A percentile compares a stretch with the other conserved stretches of the same genome.
Conservation (phyloP, 2,113 vertebrate genomes). For the Dunckerocampus dactyliophorus region DNA sequence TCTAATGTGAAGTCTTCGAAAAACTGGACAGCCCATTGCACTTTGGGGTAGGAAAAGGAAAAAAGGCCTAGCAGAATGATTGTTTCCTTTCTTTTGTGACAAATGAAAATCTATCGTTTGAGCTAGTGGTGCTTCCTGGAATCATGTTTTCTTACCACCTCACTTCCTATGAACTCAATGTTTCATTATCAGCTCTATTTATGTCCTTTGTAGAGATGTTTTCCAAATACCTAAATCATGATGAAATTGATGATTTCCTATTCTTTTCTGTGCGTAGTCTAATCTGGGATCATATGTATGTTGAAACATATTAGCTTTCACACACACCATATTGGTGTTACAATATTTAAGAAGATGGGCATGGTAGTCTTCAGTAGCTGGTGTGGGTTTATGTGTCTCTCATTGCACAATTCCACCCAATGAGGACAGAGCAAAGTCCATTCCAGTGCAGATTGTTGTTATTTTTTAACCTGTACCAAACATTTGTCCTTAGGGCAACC, state of each 20-base stretch:
- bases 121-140: neutral
- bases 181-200: constrained; percentile 19
- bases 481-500: constrained; percentile 24
- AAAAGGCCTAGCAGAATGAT: constrained; percentile 10
- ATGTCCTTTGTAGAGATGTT: constrained; percentile 35
- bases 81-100: neutral
- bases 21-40: constrained; percentile 14
- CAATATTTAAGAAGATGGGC: constrained; percentile 59
- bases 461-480: constrained; percentile 45
- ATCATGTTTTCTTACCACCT: neutral
- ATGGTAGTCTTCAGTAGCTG: constrained; percentile 23
- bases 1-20: constrained; percentile 26
- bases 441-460: constrained; percentile 29
- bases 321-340: constrained; percentile 75
- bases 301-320: constrained; percentile 23
- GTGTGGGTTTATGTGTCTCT: constrained; percentile 36
- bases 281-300: constrained; percentile 5
- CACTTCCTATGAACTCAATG: neutral
- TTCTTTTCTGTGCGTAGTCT: constrained; percentile 24
- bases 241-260: constrained; percentile 18
- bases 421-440: constrained; percentile 39
- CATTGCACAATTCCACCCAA: constrained; percentile 51
- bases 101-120: constrained; percentile 7
- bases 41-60: constrained; percentile 17
- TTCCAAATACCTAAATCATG: neutral